Evolutionary conservation across 2,888 invertebrate genomes (phyloP), one percentile per base, ranked within the genome.

Genomic region (Pseudolycoriella hygida): DNA sequence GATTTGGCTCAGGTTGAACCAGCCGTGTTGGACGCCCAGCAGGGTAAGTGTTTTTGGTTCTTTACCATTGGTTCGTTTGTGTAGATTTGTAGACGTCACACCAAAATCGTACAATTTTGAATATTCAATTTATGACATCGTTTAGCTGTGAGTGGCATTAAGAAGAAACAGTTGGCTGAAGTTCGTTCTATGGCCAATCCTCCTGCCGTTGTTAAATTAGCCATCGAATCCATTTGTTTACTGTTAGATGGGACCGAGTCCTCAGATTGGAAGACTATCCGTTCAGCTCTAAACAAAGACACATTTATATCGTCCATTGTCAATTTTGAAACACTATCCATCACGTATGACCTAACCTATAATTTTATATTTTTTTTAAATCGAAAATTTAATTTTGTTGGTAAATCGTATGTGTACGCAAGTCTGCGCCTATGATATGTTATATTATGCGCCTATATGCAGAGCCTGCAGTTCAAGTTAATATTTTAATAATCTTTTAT

Each of bases 1-100:
- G 98, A 99, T 67, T 74, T 99, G 54, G 93, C 88, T 2, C 81
- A 89, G 67, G 98, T 99, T 44, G 98, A 98, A 67, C 98, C 98
- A 1, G 98, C 98, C 50, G 98, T 99, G 53, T 84, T 92, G 56
- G 98, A 99, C 55, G 98, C 98, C 31, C 96, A 98, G 72, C 86
- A 82, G 70, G 93, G 87, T 87, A 73, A 67, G 31, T n/a, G n/a
- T n/a, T n/a, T n/a, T n/a, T n/a, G n/a, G n/a, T n/a, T n/a, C n/a
- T n/a, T n/a, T n/a, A n/a, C n/a, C n/a, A n/a, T n/a, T 19, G 14
- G 18, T 34, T 17, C 11, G 15, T 14, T 34, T 40, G 34, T 38
- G 14, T 19, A 40, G 20, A 17, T 8, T 42, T n/a, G 11, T 15
- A 18, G 2, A 2, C n/a, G 8, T 53, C 25, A 25, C 25, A 25